Evolutionary conservation across 2,888 invertebrate species (phyloP).

Genomic region (Parnassius smintheus): DNA sequence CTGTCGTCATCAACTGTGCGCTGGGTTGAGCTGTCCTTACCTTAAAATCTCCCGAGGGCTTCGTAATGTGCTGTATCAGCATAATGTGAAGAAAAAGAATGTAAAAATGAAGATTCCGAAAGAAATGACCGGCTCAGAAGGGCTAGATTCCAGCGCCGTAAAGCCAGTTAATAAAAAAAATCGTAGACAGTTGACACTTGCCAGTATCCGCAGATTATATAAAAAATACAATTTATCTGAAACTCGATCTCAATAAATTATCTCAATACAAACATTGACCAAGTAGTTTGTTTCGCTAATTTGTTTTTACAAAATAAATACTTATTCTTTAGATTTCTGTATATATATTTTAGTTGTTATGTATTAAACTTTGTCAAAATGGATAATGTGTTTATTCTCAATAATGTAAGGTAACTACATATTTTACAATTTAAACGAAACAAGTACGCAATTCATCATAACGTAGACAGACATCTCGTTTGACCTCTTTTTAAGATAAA

Average conservation of each 20-base stretch:
- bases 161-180: no score
- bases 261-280: background rate
- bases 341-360: constrained; percentile 31
- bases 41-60: no score
- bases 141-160: no score
- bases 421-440: constrained; percentile 14
- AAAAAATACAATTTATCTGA: background rate
- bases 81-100: no score
- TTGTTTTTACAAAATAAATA: constrained; percentile 4
- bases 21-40: no score
- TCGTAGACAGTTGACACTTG: background rate
- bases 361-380: constrained; percentile 43
- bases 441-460: background rate
- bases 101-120: no score
- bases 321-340: background rate
- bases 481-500: constrained; percentile 35
- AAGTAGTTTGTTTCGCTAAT: constrained; percentile 5
- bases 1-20: no score
- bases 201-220: constrained; percentile 1
- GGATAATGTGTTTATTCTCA: constrained; percentile 67
- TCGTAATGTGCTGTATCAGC: no score
- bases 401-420: constrained; percentile 61
- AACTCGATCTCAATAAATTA: background rate
- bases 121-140: no score
- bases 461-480: constrained; percentile 35